phyloP scores from a whole-genome alignment of 2,888 invertebrate genomes.

The Leptothorax acervorum region DNA sequence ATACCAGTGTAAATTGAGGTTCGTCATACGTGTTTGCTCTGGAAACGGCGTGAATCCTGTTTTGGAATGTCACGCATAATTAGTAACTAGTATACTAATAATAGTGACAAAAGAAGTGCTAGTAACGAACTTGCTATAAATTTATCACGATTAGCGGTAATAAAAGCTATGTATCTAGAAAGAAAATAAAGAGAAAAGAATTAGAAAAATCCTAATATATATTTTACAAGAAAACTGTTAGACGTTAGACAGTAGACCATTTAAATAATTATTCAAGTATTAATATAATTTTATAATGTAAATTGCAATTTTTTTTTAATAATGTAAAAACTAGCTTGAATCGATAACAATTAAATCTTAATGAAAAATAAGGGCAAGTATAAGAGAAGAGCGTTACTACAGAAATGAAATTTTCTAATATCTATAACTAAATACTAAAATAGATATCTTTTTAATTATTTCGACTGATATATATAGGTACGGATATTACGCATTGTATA shows the following conservation, averaged over 20 bases:
- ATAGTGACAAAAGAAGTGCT: neutral
- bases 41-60: neutral
- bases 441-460: neutral
- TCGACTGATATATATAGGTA: neutral
- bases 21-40: slow-evolving; percentile 14
- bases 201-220: neutral
- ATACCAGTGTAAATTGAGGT: slow-evolving; percentile 22
- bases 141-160: neutral
- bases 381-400: neutral
- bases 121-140: neutral
- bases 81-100: slow-evolving; percentile 1
- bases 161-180: neutral
- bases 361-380: neutral
- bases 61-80: slow-evolving; percentile 7
- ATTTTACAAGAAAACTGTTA: neutral
- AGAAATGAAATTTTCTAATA: neutral
- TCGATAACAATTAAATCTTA: neutral
- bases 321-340: neutral
- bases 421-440: neutral
- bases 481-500: neutral
- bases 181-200: neutral
- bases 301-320: neutral
- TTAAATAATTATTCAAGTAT: neutral
- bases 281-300: neutral
- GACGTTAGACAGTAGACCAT: neutral